These are phyloP conservation scores for Pelusios castaneus DNA, from an alignment of 2,113 vertebrate genomes.

Conservation along the genomic window DNA sequence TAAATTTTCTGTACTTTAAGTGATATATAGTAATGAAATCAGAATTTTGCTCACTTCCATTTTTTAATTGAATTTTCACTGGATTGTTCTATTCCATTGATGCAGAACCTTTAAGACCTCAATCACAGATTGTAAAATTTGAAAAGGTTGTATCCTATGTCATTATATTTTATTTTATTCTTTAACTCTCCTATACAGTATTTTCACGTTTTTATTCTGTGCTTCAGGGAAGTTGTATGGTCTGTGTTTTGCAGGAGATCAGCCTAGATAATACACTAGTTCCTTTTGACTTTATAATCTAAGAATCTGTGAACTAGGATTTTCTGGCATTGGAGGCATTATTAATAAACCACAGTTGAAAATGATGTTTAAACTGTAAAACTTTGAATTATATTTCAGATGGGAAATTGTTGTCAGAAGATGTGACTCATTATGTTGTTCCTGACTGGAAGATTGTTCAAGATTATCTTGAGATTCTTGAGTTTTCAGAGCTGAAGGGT, in stretches of 20 bases:
- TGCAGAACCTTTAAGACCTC: not conserved
- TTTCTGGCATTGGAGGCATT: not conserved
- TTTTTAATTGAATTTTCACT: not conserved
- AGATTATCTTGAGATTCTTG: slow-evolving; percentile 93
- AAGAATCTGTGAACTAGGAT: not conserved
- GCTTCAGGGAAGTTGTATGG: too few relatives aligned
- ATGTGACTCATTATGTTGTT: slow-evolving; percentile 93
- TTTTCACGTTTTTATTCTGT: not conserved
- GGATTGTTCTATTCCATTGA: not conserved
- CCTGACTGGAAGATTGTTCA: slow-evolving; percentile 91
- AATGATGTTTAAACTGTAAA: slow-evolving; percentile 29
- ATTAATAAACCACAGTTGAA: not conserved
- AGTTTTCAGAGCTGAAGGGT: slow-evolving; percentile 90
- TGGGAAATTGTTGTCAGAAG: slow-evolving; percentile 86
- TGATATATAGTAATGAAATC: not conserved
- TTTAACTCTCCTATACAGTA: too few relatives aligned
- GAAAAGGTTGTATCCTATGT: not conserved
- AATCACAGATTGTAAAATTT: not conserved
- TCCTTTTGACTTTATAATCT: too few relatives aligned
- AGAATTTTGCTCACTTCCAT: not conserved
- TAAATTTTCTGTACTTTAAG: not conserved
- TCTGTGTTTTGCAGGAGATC: too few relatives aligned
- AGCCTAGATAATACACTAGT: too few relatives aligned
- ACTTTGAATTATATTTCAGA: slow-evolving; percentile 76
- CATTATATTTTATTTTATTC: not conserved